Evolutionary conservation across 2,113 vertebrate species (phyloP), one percentile per base, ranked within the genome.

Genomic region (Microcebus tavaratra): DNA sequence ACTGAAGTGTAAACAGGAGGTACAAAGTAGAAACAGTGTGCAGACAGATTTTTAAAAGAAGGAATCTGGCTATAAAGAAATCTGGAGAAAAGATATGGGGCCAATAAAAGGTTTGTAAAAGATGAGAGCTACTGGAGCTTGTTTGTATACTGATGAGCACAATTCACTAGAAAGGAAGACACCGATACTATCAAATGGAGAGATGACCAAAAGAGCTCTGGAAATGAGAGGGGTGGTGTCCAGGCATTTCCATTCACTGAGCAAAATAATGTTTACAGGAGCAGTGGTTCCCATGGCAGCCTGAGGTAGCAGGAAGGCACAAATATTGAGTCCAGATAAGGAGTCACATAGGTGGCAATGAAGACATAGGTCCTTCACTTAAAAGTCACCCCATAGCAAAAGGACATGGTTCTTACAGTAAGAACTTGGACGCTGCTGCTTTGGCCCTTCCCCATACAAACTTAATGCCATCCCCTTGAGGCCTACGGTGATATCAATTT

Each of bases 71-170:
- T 45, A 8, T 45, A 45, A 45, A 45, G 39, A 50, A 72, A 75
- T 8, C 27, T 85, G 17, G 34, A 79, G 20, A 92, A 83, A 18
- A 57, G 67, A 80, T 14, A 65, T 15, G n/a, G 23, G n/a, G 27
- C 84, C 3, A 81, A 53, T 65, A 59, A 50, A 75, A 92, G 21
- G 36, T 36, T 36, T 76, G 90, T 86, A 78, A 83, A 91, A 91
- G 34, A 59, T 34, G 39, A 53, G 36, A 92, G 63, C 31, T 45
- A 20, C 0, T 50, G 34, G 75, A 63, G 29, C 29, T 83, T 34
- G 21, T 73, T 50, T 73, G 34, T 57, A 25, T 67, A 12, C 23
- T 36, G 34, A 50, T 11, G 11, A 84, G 84, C 92, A 90, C 31
- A 68, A 31, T 18, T 67, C 13, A 48, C 6, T 76, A 72, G 70